Base-by-base conservation (phyloP, 2,888 invertebrate genomes). In the Drosophila peninsularis region DNA sequence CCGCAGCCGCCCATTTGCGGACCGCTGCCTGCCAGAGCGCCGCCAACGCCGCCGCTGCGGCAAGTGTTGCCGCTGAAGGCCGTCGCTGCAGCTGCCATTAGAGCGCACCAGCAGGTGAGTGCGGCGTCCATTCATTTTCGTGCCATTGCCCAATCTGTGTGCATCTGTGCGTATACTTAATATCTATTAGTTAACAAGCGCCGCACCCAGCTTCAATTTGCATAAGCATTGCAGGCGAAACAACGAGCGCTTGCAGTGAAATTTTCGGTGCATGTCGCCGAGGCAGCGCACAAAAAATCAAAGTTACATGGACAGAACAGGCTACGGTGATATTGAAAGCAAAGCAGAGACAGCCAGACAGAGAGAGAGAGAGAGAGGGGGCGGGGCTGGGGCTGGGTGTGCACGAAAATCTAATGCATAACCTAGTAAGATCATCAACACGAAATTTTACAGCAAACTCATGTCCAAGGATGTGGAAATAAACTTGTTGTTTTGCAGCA, bases 351-450 rank as follows among this genome's bases (percentile, higher is more conserved):
- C 45, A 56, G 24, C 9, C n/a, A 37, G 21, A 7, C 3, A 9
- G 17, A 9, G 13, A 13, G 27, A 32, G 11, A 27, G 30, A 37
- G 42, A 6, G 54, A 17, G 17, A n/a, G 3, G 3, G 11, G 17
- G 21, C 3, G 3, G 11, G 17, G 36, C 41, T 34, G 55, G 62
- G 49, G 44, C 52, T 54, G 71, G 42, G 52, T 54, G 71, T 11
- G 5, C 64, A 63, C 70, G 72, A 78, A 88, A 89, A 90, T 83
- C 82, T 89, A 89, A 89, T 89, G 88, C 88, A 89, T 89, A 89
- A 87, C 89, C 87, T 83, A 89, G 90, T 87, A 77, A 89, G 87
- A 89, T 89, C 90, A 90, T 89, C 88, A 89, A 89, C 90, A 89
- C 89, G 89, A 89, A 79, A 84, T 90, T 89, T 89, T 87, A 89